A percentile compares a stretch with the other conserved stretches of the same genome.
phyloP scores from a whole-genome alignment of 1,140 invertebrate species.

The Brachionus rotundiformis region DNA sequence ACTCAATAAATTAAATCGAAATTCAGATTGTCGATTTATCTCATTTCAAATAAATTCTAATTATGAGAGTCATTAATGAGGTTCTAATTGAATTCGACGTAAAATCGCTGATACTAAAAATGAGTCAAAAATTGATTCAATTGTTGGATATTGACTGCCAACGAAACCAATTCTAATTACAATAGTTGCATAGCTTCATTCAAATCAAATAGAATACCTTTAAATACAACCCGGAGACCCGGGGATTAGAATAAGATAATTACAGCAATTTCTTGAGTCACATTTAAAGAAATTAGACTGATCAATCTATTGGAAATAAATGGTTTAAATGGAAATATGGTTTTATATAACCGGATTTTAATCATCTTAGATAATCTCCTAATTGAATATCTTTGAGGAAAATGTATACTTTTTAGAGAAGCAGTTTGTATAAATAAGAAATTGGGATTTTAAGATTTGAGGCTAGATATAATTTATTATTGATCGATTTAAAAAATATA shows the following conservation, averaged over 20 bases:
- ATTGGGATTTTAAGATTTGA: too few relatives aligned
- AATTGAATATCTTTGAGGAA: neutral
- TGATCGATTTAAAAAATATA: neutral
- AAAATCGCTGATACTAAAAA: neutral
- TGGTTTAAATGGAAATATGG: neutral
- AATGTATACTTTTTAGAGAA: neutral
- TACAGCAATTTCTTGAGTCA: neutral
- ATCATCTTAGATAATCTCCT: neutral
- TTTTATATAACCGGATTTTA: neutral
- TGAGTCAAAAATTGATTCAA: neutral
- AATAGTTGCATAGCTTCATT: too few relatives aligned
- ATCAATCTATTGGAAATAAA: neutral
- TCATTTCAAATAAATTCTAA: neutral
- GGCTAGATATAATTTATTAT: too few relatives aligned
- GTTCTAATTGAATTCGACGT: slow-evolving; percentile 12
- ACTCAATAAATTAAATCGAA: neutral
- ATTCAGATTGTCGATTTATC: neutral
- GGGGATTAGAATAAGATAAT: neutral
- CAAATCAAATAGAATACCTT: neutral
- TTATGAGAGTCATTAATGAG: neutral
- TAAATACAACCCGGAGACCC: neutral
- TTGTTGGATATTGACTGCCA: neutral
- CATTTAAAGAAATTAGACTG: neutral
- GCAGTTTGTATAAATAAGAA: too few relatives aligned
- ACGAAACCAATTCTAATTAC: neutral